phyloP scores from a whole-genome alignment of 2,888 invertebrate species.

The Hirudinaria manillensis region DNA sequence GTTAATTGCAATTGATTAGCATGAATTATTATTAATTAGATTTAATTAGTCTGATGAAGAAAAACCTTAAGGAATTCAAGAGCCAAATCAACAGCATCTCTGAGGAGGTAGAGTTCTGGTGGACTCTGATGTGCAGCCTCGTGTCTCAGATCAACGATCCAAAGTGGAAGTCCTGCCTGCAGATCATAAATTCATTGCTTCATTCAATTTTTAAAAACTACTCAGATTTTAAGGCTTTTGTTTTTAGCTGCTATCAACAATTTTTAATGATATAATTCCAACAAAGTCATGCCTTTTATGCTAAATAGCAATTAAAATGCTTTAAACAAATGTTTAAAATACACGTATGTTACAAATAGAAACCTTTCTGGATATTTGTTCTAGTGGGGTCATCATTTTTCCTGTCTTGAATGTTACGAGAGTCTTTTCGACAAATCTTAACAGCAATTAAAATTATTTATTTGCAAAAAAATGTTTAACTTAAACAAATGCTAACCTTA shows the following conservation, averaged over 20 bases:
- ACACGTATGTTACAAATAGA: background rate
- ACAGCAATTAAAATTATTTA: background rate
- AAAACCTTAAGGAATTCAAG: slow-evolving; percentile 65
- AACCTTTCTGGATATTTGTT: background rate
- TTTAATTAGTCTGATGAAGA: too few relatives aligned
- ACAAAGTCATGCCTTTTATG: too few relatives aligned
- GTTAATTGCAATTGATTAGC: too few relatives aligned
- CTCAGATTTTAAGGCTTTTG: background rate
- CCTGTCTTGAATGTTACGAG: background rate
- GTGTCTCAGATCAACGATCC: slow-evolving; percentile 73
- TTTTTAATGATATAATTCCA: background rate
- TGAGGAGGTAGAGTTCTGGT: slow-evolving; percentile 63
- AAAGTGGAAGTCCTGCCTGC: slow-evolving; percentile 69
- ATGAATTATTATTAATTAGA: too few relatives aligned
- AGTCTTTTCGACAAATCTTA: background rate
- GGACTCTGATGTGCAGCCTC: slow-evolving; percentile 69
- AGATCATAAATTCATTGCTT: background rate
- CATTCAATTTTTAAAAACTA: background rate
- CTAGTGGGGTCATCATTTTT: background rate
- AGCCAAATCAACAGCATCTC: slow-evolving; percentile 63
- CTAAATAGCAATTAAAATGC: background rate
- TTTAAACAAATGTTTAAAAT: background rate
- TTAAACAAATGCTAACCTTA: background rate
- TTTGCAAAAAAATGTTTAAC: too few relatives aligned
- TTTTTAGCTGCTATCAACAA: background rate